Percentiles rank a stretch among this genome's conserved stretches.
Evolutionary conservation across 2,888 invertebrate genomes (phyloP).

Genomic region (Drosophila eohydei): DNA sequence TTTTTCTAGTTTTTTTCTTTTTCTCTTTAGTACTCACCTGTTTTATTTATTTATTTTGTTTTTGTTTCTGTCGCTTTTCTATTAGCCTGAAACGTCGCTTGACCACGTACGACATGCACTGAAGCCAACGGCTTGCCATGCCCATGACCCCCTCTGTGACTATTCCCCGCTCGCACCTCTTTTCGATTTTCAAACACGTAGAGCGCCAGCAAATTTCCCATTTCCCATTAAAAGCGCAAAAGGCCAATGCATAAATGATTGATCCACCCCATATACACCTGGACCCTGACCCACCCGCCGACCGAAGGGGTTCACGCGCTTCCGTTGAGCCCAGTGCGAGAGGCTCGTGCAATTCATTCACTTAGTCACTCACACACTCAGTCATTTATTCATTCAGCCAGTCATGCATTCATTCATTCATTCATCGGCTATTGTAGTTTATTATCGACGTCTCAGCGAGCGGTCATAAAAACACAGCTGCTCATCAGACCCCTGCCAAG

Average conservation of each 20-base stretch:
- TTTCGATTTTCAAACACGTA: conserved; percentile 75
- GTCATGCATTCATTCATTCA: conserved; percentile 57
- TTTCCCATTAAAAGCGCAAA: conserved; percentile 72
- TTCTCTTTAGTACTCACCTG: conserved; percentile 38
- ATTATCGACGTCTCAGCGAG: conserved; percentile 61
- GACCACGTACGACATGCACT: conserved; percentile 70
- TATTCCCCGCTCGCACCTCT: conserved; percentile 6
- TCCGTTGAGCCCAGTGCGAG: conserved; percentile 34
- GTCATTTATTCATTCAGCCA: conserved; percentile 25
- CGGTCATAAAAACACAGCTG: conserved; percentile 64
- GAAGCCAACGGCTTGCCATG: conserved; percentile 19
- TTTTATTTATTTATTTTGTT: conserved; percentile 6
- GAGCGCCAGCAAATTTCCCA: conserved; percentile 71
- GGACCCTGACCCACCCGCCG: background rate
- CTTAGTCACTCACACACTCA: conserved; percentile 42
- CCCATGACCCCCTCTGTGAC: background rate
- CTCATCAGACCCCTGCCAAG: conserved; percentile 36
- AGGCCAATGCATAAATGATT: conserved; percentile 78
- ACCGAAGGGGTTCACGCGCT: conserved; percentile 18
- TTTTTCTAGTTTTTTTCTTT: conserved; percentile 25
- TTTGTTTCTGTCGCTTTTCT: conserved; percentile 58
- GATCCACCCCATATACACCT: conserved; percentile 39
- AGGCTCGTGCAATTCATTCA: conserved; percentile 55
- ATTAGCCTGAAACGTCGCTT: conserved; percentile 71
- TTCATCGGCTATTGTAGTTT: conserved; percentile 70